A percentile compares a stretch with the other conserved stretches of the same genome.
Conservation (phyloP, 2,797 vertebrate species). For the Muscicapa striata region DNA sequence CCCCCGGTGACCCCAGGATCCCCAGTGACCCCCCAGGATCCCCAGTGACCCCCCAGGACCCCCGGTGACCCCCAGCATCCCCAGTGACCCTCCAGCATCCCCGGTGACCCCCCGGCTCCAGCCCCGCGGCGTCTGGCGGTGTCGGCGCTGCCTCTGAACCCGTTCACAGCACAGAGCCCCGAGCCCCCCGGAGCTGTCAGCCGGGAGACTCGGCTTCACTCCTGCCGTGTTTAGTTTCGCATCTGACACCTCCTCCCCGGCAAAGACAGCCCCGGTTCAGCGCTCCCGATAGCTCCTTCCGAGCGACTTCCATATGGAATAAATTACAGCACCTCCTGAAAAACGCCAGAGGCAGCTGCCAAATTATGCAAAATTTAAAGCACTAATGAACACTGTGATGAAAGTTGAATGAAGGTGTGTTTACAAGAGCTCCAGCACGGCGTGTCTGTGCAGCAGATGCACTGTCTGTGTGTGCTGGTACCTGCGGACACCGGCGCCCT, state of each 20-base stretch:
- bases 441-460: conserved; percentile 51
- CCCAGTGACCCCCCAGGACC: no score
- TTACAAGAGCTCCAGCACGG: conserved; percentile 1
- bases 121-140: not conserved
- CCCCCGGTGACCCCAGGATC: no score
- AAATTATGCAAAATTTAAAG: conserved; percentile 42
- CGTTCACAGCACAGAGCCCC: conserved; percentile 28
- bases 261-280: conserved; percentile 51
- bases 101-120: not conserved
- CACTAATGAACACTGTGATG: conserved; percentile 51
- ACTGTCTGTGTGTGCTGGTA: not conserved
- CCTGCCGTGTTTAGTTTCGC: conserved; percentile 66
- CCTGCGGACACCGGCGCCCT: not conserved
- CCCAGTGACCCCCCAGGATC: no score
- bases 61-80: no score
- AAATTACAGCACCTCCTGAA: conserved; percentile 28
- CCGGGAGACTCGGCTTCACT: conserved; percentile 52
- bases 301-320: conserved; percentile 58
- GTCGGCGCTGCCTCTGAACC: conserved; percentile 26
- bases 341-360: conserved; percentile 59
- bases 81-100: no score
- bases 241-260: conserved; percentile 67
- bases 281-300: conserved; percentile 16
- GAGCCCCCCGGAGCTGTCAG: conserved; percentile 49
- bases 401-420: conserved; percentile 62